Conservation (phyloP, 2,113 vertebrate genomes). For the Melierax canorus region DNA sequence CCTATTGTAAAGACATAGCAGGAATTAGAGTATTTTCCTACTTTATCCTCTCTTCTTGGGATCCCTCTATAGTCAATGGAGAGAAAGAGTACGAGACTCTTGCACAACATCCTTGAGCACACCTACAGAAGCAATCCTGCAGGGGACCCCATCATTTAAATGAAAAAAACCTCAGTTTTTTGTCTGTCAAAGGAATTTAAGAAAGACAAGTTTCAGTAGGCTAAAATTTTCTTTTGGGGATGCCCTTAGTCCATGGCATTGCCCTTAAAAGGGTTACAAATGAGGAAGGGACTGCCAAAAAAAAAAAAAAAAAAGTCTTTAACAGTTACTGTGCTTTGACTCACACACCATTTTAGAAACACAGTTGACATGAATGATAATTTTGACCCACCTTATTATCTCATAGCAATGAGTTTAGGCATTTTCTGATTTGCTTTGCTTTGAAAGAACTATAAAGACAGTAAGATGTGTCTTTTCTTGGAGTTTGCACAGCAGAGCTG, state of each 20-base stretch:
- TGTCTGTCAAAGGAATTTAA: not conserved
- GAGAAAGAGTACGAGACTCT: not conserved
- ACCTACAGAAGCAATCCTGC: not conserved
- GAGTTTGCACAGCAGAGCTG: not conserved
- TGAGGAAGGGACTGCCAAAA: not conserved
- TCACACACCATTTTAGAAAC: not conserved
- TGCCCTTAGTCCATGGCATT: not conserved
- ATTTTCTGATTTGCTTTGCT: conserved; percentile 6
- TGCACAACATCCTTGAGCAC: not conserved
- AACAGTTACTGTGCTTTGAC: not conserved
- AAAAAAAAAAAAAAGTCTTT: not conserved
- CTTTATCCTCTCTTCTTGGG: not conserved
- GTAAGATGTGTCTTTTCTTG: not conserved
- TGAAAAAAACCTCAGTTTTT: not conserved
- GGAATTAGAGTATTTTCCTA: not conserved
- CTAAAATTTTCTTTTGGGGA: not conserved
- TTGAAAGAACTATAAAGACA: not conserved
- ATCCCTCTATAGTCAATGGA: not conserved
- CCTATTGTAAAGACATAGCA: not conserved
- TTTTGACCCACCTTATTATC: not conserved
- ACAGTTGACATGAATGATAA: not conserved
- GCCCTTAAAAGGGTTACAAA: not conserved
- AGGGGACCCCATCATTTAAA: not conserved
- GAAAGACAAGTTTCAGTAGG: not conserved
- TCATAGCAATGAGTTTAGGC: not conserved